Percentiles rank a stretch among this genome's conserved stretches.
These are phyloP conservation scores for Anthophora plumipes DNA, from an alignment of 2,888 invertebrate genomes.

Conservation along the genomic window DNA sequence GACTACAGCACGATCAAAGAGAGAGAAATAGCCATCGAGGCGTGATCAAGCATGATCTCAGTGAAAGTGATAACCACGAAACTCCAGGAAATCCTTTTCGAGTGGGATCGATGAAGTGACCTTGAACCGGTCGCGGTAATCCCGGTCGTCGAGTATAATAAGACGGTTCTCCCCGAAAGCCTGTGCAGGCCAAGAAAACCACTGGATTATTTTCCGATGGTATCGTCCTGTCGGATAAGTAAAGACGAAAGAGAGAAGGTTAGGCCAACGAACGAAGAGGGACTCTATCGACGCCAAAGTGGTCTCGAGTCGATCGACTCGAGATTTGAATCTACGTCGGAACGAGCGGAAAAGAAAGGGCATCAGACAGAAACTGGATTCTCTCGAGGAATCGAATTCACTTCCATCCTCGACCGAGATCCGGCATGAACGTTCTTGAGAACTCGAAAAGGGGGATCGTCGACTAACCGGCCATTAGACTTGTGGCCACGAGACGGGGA, in stretches of 20 bases:
- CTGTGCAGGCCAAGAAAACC: conserved; percentile 38
- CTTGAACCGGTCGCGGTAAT: conserved; percentile 43
- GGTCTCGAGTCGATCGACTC: conserved; percentile 70
- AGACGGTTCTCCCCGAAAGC: conserved; percentile 19
- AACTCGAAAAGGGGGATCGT: conserved; percentile 56
- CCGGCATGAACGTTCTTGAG: conserved; percentile 44
- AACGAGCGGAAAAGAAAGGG: conserved; percentile 56
- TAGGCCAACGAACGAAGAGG: conserved; percentile 23
- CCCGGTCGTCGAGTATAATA: conserved; percentile 23
- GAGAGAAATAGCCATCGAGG: not conserved
- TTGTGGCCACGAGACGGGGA: conserved; percentile 14
- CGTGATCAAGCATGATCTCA: not conserved
- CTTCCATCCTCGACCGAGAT: conserved; percentile 48
- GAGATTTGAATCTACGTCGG: conserved; percentile 71
- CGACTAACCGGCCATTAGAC: conserved; percentile 74
- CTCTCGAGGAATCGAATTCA: conserved; percentile 61
- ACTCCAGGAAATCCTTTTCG: conserved; percentile 25
- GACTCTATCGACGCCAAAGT: conserved; percentile 60
- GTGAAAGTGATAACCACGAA: conserved; percentile 46
- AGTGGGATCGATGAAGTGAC: conserved; percentile 35
- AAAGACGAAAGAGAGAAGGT: not conserved
- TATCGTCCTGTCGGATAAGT: conserved; percentile 55
- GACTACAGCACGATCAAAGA: not conserved
- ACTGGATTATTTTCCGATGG: conserved; percentile 57
- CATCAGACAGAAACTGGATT: conserved; percentile 59